phyloP scores from a whole-genome alignment of 1,140 invertebrate species.

The Vanessa atalanta region DNA sequence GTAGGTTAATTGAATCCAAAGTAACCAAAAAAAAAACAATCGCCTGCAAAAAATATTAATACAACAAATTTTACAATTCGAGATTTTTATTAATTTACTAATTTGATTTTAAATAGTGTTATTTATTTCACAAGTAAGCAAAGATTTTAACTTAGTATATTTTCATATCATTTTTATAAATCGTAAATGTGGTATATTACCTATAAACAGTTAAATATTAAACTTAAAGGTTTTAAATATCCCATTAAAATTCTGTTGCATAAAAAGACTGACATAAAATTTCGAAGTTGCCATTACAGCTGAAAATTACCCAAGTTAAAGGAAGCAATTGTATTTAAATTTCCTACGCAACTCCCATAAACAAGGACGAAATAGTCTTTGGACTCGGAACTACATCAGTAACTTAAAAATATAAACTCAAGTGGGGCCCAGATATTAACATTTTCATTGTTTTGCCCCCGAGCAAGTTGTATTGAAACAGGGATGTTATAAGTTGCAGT shows the following conservation, averaged over 20 bases:
- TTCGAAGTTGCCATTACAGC: neutral
- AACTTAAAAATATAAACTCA: conserved; percentile 65
- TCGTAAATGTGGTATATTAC: too few relatives aligned
- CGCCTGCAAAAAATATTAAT: too few relatives aligned
- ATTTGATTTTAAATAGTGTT: too few relatives aligned
- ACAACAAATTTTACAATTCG: too few relatives aligned
- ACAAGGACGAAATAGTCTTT: conserved; percentile 28
- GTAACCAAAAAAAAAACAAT: too few relatives aligned
- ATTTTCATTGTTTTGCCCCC: conserved; percentile 73
- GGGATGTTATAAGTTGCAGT: conserved; percentile 75
- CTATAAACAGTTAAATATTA: neutral
- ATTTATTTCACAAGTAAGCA: too few relatives aligned
- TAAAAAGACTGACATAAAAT: conserved; percentile 4
- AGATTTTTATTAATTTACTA: too few relatives aligned
- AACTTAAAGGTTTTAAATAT: neutral
- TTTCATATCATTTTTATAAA: too few relatives aligned
- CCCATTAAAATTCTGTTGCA: neutral
- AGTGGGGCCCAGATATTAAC: conserved; percentile 60
- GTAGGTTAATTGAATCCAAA: too few relatives aligned
- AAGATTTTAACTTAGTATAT: too few relatives aligned
- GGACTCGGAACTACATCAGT: conserved; percentile 34
- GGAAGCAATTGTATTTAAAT: conserved; percentile 13
- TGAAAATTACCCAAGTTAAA: neutral
- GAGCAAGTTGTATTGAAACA: conserved; percentile 67
- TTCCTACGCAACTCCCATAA: conserved; percentile 18